A percentile compares a stretch with the other conserved stretches of the same genome.
Conservation (phyloP, 2,113 vertebrate genomes). For the Spermophilus dauricus region DNA sequence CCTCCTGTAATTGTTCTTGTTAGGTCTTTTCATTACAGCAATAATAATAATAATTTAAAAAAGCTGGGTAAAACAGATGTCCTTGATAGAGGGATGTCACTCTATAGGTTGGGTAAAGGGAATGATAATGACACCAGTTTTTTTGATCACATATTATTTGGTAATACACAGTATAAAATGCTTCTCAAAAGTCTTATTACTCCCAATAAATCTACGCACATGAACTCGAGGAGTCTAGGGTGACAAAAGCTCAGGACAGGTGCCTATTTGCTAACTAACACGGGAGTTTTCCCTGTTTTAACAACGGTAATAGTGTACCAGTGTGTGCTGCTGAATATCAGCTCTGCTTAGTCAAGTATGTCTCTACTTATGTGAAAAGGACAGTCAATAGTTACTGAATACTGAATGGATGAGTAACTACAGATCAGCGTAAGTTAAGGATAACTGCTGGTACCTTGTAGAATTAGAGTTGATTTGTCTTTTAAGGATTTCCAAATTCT, state of each 20-base stretch:
- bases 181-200: not conserved
- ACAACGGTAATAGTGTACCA: not conserved
- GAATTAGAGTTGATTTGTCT: not conserved
- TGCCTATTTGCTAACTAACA: not conserved
- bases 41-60: no score
- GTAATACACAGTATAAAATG: not conserved
- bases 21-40: no score
- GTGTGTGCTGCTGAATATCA: not conserved
- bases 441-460: not conserved
- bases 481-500: not conserved
- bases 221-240: not conserved
- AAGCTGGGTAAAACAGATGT: not conserved
- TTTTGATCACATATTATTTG: not conserved
- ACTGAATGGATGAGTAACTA: not conserved
- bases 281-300: not conserved
- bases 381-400: not conserved
- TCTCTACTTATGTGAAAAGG: not conserved
- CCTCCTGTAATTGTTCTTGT: no score
- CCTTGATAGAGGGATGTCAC: not conserved
- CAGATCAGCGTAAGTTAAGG: not conserved
- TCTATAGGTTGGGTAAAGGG: not conserved
- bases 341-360: not conserved
- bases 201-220: not conserved
- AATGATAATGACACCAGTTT: not conserved
- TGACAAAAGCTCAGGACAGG: not conserved